phyloP scores from a whole-genome alignment of 2,797 vertebrate species.

The Gallirallus australis region DNA sequence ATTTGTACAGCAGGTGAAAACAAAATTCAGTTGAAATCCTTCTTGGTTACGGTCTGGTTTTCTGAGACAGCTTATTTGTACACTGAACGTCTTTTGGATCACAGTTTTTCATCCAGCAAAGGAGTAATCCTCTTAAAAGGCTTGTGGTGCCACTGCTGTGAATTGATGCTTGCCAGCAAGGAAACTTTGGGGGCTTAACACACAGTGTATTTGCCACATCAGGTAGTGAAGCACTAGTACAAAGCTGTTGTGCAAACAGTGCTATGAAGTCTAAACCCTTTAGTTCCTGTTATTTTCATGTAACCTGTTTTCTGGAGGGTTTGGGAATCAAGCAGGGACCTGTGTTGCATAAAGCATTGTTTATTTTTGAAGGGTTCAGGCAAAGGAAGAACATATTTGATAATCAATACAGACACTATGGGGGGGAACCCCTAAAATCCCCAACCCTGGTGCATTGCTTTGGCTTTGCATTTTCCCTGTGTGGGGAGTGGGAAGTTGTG shows the following conservation, averaged over 20 bases:
- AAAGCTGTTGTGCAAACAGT: background rate
- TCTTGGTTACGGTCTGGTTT: background rate
- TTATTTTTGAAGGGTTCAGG: background rate
- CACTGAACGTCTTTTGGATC: background rate
- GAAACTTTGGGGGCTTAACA: background rate
- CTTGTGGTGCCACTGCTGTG: background rate
- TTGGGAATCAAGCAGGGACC: background rate
- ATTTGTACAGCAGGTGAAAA: background rate
- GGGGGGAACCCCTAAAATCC: too few species aligned
- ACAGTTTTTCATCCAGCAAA: background rate
- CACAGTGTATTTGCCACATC: background rate
- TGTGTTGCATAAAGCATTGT: rapidly evolving
- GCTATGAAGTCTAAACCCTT: background rate
- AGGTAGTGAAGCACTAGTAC: background rate
- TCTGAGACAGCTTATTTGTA: background rate
- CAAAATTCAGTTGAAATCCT: background rate
- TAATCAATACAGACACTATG: background rate
- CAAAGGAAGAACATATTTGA: background rate
- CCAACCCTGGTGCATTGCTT: background rate
- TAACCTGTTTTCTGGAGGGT: background rate
- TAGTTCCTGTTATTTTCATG: background rate
- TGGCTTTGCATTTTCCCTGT: background rate
- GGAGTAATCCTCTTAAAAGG: background rate
- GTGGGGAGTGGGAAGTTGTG: background rate
- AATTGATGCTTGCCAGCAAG: background rate